Evolutionary conservation across 2,888 invertebrate species (phyloP), one percentile per base, ranked within the genome.

Genomic region (Drosophila formosana): DNA sequence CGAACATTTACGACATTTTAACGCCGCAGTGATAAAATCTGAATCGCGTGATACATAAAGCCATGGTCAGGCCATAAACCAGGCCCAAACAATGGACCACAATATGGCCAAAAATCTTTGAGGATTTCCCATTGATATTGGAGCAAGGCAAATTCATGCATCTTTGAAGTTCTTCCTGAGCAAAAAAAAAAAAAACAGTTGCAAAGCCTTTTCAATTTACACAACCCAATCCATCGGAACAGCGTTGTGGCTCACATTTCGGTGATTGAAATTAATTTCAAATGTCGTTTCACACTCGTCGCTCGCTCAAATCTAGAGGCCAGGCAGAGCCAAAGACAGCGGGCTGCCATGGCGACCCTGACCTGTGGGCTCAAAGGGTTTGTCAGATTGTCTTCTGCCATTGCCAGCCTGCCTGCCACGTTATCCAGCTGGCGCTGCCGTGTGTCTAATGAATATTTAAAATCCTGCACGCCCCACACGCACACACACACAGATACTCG

Each of bases 191-290:
- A 11, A 37, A 45, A 56, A 45, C 37, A 47, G 37, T 70, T 76
- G 75, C 74, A 73, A 76, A 73, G 68, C 69, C 67, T 72, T 79
- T 89, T 85, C 82, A 80, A 82, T 88, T 86, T 70, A 43, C 72
- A 34, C 49, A 41, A 13, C 55, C 67, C 74, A 78, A 82, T 78
- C 76, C 71, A 72, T 72, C 66, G 51, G 37, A 13, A 32, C 39
- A 34, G 34, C 26, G 18, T 13, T 70, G 66, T 51, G 72, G 65
- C 80, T 76, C 75, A 75, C 74, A 78, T 76, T 79, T 70, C 57
- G 77, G 75, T 77, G 85, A 87, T 89, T 88, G 82, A 86, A 89
- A 89, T 89, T 89, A 87, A 89, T 88, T 89, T 89, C 80, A 75
- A 82, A 78, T 75, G 72, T 76, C 78, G 75, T 75, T 81, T 82